Evolutionary conservation across 2,113 vertebrate genomes (phyloP).

Genomic region (Oryzias melastigma): DNA sequence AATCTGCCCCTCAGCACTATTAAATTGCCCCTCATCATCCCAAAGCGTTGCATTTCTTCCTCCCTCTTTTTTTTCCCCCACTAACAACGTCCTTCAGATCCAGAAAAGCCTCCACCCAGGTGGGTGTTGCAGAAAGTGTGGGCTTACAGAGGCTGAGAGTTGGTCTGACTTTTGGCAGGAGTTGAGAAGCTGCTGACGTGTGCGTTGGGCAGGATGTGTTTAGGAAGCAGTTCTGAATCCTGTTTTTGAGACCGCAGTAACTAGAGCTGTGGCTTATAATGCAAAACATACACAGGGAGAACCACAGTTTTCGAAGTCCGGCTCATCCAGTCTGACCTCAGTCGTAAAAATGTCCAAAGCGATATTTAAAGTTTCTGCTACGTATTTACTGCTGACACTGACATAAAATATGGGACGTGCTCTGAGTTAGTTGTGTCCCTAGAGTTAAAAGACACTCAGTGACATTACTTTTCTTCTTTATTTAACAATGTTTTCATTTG

Average conservation of each 20-base stretch:
- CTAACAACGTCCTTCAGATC: slow-evolving; percentile 34
- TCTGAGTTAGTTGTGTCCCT: slow-evolving; percentile 8
- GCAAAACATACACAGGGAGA: slow-evolving; percentile 30
- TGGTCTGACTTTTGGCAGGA: slow-evolving; percentile 68
- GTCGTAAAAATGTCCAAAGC: slow-evolving; percentile 1
- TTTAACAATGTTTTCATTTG: slow-evolving; percentile 10
- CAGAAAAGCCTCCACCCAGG: slow-evolving; percentile 37
- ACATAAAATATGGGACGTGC: neutral
- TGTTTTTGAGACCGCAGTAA: slow-evolving; percentile 70
- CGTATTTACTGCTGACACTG: slow-evolving; percentile 21
- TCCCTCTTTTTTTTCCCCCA: slow-evolving; percentile 21
- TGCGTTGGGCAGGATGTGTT: slow-evolving; percentile 72
- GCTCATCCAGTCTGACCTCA: slow-evolving; percentile 34
- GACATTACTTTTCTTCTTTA: neutral
- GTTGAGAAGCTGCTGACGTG: slow-evolving; percentile 71
- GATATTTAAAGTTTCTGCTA: neutral
- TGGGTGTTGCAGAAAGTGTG: slow-evolving; percentile 50
- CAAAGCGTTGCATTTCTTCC: slow-evolving; percentile 20
- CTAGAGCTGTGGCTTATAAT: slow-evolving; percentile 61
- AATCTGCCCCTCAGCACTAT: slow-evolving; percentile 1
- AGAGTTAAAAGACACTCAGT: slow-evolving; percentile 3
- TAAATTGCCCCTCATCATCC: slow-evolving; percentile 20
- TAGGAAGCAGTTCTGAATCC: slow-evolving; percentile 72
- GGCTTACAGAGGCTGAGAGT: slow-evolving; percentile 54
- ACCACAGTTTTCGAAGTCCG: slow-evolving; percentile 35